Conservation (phyloP, 2,888 invertebrate species). For the Meghimatium bilineatum region DNA sequence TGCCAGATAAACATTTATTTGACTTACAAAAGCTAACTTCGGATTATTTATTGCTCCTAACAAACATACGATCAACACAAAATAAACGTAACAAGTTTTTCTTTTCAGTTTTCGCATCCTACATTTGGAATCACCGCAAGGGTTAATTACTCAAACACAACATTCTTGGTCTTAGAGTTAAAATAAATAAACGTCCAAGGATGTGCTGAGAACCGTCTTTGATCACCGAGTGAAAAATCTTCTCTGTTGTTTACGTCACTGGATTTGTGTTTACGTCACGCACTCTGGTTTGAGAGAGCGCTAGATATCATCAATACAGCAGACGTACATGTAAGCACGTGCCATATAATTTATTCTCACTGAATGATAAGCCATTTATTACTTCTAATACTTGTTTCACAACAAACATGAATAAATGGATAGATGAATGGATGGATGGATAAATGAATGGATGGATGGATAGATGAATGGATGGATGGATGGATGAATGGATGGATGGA, state of each 20-base stretch:
- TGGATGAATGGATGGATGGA: too few relatives aligned
- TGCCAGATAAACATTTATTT: conserved; percentile 32
- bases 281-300: background rate
- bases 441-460: too few relatives aligned
- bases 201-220: conserved; percentile 36
- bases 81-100: conserved; percentile 35
- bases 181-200: conserved; percentile 40
- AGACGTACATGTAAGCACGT: background rate
- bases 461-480: too few relatives aligned
- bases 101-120: conserved; percentile 35
- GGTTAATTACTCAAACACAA: conserved; percentile 38
- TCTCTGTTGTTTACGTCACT: conserved; percentile 41
- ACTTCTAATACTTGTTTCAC: background rate
- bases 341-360: background rate
- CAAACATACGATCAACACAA: conserved; percentile 34
- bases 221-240: conserved; percentile 21
- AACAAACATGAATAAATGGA: too few relatives aligned
- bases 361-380: background rate
- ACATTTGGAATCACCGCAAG: conserved; percentile 24
- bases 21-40: conserved; percentile 16
- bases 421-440: too few relatives aligned
- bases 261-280: conserved; percentile 40
- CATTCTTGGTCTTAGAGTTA: conserved; percentile 22
- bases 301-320: conserved; percentile 20
- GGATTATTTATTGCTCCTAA: conserved; percentile 33